Evolutionary conservation across 2,888 invertebrate species (phyloP).

Genomic region (Pandemis heparana): DNA sequence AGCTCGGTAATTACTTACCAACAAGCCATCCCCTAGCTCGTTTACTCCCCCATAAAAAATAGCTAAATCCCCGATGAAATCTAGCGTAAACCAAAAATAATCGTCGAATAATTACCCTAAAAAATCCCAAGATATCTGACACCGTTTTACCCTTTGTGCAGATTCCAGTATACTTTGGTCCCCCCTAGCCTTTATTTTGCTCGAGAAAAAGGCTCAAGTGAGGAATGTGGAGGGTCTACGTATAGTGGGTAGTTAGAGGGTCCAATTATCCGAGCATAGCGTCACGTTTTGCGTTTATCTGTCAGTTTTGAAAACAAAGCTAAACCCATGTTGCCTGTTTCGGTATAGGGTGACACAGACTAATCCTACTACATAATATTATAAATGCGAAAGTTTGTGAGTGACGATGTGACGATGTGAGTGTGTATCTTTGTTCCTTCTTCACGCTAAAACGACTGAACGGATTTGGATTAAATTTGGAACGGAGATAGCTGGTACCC

Average conservation of each 20-base stretch:
- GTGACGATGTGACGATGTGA: too few species aligned
- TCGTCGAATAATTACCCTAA: constrained; percentile 39
- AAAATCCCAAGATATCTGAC: constrained; percentile 34
- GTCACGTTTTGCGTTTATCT: constrained; percentile 31
- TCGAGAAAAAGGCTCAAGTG: background rate
- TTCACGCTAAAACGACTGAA: too few species aligned
- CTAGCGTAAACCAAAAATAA: constrained; percentile 43
- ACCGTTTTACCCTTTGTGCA: constrained; percentile 36
- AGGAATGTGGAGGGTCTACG: background rate
- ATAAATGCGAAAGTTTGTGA: too few species aligned
- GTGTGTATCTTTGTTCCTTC: too few species aligned
- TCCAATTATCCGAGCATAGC: constrained; percentile 37
- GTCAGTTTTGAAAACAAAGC: constrained; percentile 37
- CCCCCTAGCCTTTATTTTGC: background rate
- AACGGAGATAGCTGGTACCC: too few species aligned
- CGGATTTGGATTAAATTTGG: too few species aligned
- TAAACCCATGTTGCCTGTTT: background rate
- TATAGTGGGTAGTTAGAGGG: constrained; percentile 21
- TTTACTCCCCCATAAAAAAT: background rate
- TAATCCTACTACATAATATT: too few species aligned
- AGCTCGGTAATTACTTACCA: background rate
- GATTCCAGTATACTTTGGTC: background rate
- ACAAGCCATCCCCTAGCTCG: background rate
- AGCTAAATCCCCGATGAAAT: constrained; percentile 26
- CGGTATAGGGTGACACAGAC: constrained; percentile 1